These are phyloP conservation scores for Micronycteris hirsuta DNA, from an alignment of 2,113 vertebrate genomes.

Conservation along the genomic window DNA sequence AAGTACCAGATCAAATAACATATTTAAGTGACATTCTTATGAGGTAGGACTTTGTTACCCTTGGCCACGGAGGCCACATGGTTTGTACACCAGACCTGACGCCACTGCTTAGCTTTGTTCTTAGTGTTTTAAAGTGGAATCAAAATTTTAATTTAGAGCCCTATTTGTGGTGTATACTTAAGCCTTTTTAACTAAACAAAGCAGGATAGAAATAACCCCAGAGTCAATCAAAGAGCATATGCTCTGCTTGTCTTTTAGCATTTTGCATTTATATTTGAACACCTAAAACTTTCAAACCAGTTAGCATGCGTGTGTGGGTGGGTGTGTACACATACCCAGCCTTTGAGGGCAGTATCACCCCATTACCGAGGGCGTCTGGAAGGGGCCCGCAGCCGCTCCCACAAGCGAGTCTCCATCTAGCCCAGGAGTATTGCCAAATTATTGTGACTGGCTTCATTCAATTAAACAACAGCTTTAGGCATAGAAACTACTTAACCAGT, in stretches of 20 bases:
- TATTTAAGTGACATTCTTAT: not conserved
- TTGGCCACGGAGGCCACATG: not conserved
- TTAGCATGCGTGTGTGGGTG: not conserved
- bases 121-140: not conserved
- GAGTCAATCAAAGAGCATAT: not conserved
- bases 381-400: not conserved
- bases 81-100: not conserved
- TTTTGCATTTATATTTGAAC: not conserved
- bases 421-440: not conserved
- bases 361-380: not conserved
- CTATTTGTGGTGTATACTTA: not conserved
- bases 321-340: not conserved
- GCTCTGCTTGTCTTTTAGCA: not conserved
- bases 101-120: not conserved
- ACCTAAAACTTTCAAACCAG: not conserved
- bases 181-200: not conserved
- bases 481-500: not conserved
- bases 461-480: not conserved
- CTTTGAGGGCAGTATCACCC: not conserved
- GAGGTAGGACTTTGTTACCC: not conserved
- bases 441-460: constrained; percentile 12
- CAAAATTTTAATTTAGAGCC: not conserved
- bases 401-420: not conserved
- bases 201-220: not conserved
- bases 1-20: not conserved